Base-by-base conservation (phyloP, 1,140 invertebrate species). In the Tetramorium alpestre region DNA sequence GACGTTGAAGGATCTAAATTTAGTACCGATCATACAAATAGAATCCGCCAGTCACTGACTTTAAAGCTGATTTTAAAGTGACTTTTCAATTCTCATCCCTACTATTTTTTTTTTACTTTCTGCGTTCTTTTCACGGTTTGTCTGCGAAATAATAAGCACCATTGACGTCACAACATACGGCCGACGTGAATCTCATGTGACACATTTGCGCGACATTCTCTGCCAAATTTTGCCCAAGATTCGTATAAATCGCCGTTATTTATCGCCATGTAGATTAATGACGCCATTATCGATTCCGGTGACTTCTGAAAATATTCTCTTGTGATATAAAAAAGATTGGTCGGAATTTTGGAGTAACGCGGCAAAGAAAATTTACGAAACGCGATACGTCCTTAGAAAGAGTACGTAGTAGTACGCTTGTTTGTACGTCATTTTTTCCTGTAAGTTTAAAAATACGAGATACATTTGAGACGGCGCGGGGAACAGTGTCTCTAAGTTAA, bases 41-140 rank as follows among this genome's bases (percentile, higher is more conserved):
- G 89, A 90, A 90, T 89, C 58, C 69, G 56, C 89, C 89, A 89
- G 89, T 90, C 89, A 89, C 58, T 90, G 89, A 90, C 89, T 89
- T 80, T 33, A 33, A 60, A 60, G 65, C 70, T 72, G 89, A 87
- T 87, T 85, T 81, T 85, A 78, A 69, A 65, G 78, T 62, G 62
- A 41, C 73, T 84, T 72, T 67, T 87, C 47, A 18, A 33, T 80
- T 72, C 33, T 84, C 69, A 60, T 72, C 62, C 75, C 78, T 56
- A n/a, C 18, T 65, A 62, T 54, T 80, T 69, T 64, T 64, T 82
- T 76, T 75, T 65, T 54, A 85, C 69, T 89, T 87, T 67, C 6
- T 49, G 73, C n/a, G 25, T 49, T 44, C 65, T 56, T 78, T 67
- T 67, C 85, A 81, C 51, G 25, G 2, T 28, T 54, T 67, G 64